Evolutionary conservation across 2,888 invertebrate genomes (phyloP).

Genomic region (Trichacis sp.): DNA sequence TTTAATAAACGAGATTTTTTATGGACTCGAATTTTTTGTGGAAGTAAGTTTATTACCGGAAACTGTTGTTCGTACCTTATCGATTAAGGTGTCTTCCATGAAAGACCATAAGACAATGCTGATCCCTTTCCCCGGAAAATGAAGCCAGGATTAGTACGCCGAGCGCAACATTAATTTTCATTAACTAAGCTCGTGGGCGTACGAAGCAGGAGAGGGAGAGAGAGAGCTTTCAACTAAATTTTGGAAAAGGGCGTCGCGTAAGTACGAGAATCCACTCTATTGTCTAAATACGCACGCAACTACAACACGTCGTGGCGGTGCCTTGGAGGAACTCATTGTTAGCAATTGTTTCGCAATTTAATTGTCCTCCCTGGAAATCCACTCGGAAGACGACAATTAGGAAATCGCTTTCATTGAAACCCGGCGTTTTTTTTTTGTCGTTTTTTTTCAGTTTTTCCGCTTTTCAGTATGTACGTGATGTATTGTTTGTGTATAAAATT

Average conservation of each 20-base stretch:
- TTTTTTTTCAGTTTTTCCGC: too few relatives aligned
- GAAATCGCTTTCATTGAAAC: not conserved
- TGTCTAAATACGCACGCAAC: not conserved
- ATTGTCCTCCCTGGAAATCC: not conserved
- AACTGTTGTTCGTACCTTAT: slow-evolving; percentile 14
- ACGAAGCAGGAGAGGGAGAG: slow-evolving; percentile 20
- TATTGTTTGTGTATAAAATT: too few relatives aligned
- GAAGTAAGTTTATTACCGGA: not conserved
- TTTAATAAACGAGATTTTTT: not conserved
- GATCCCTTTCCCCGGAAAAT: slow-evolving; percentile 29
- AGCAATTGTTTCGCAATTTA: not conserved
- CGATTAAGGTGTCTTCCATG: slow-evolving; percentile 16
- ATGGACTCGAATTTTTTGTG: not conserved
- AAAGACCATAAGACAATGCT: slow-evolving; percentile 25
- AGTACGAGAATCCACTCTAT: slow-evolving; percentile 14
- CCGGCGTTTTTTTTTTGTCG: too few relatives aligned
- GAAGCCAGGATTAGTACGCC: slow-evolving; percentile 31
- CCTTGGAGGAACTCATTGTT: not conserved
- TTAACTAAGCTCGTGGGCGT: slow-evolving; percentile 28
- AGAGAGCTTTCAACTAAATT: slow-evolving; percentile 21
- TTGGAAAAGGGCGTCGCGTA: slow-evolving; percentile 14
- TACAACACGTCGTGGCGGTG: slow-evolving; percentile 1
- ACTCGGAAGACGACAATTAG: not conserved
- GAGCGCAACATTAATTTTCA: slow-evolving; percentile 38
- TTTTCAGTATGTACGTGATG: too few relatives aligned